Evolutionary conservation across 1,140 invertebrate species (phyloP).

Genomic region (Trichonephila inaurata): DNA sequence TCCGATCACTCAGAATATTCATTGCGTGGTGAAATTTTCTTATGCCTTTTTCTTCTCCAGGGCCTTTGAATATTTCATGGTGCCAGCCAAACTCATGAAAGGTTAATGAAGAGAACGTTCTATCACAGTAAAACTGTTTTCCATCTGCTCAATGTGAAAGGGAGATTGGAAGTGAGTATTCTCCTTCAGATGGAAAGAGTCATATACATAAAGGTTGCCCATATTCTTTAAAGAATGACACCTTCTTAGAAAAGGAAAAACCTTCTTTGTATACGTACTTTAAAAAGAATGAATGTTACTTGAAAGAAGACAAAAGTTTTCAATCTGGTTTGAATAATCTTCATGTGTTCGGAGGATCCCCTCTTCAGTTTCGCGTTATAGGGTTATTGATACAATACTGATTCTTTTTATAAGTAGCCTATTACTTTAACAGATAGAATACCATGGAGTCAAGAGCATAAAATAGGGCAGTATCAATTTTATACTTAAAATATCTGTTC

Average conservation of each 20-base stretch:
- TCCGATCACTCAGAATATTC: conserved; percentile 34
- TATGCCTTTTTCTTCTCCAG: neutral
- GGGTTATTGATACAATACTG: too few species aligned
- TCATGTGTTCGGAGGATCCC: too few species aligned
- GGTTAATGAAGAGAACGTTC: conserved; percentile 52
- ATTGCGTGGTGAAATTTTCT: neutral
- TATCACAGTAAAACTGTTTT: neutral
- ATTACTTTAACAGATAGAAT: too few species aligned
- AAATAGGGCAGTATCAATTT: too few species aligned
- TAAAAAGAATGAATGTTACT: neutral
- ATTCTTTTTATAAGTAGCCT: too few species aligned
- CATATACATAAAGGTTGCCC: neutral
- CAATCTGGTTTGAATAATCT: too few species aligned
- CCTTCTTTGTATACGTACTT: neutral
- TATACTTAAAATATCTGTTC: too few species aligned
- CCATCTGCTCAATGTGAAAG: neutral
- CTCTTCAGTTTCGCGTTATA: too few species aligned
- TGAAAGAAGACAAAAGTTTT: too few species aligned
- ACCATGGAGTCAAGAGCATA: too few species aligned
- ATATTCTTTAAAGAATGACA: neutral
- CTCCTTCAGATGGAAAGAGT: neutral
- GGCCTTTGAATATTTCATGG: conserved; percentile 60
- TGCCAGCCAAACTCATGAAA: conserved; percentile 51
- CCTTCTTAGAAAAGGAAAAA: neutral
- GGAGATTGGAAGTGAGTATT: neutral